Percentiles rank a stretch among this genome's conserved stretches.
Conservation (phyloP, 2,113 vertebrate species). For the Pituophis catenifer region DNA sequence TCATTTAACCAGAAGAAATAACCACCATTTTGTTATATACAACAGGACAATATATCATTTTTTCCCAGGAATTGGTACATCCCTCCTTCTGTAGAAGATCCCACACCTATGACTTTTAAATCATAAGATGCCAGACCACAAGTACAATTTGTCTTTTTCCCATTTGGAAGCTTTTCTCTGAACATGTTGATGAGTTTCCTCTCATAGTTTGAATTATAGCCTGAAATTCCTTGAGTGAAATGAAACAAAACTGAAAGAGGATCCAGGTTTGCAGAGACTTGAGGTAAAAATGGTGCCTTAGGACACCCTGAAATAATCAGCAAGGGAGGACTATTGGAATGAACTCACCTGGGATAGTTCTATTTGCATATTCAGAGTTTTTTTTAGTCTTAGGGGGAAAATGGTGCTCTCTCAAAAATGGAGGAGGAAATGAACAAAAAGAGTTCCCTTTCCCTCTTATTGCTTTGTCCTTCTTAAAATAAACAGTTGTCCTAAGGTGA, state of each 20-base stretch:
- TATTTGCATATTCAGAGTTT: neutral
- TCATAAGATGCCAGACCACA: neutral
- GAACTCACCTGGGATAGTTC: neutral
- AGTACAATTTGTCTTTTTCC: neutral
- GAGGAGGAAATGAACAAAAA: neutral
- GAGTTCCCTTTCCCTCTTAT: neutral
- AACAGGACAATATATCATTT: neutral
- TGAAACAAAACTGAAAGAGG: conserved; percentile 15
- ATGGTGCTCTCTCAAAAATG: neutral
- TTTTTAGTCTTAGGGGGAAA: neutral
- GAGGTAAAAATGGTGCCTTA: neutral
- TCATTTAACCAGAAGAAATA: neutral
- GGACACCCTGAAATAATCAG: neutral
- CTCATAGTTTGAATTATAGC: neutral
- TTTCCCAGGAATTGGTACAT: too few relatives aligned
- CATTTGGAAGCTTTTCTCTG: conserved; percentile 6
- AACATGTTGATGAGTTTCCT: neutral
- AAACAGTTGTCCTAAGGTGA: neutral
- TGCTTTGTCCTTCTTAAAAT: neutral
- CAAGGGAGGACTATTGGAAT: neutral
- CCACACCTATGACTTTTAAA: neutral
- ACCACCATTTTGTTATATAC: neutral
- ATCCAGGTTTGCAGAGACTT: conserved; percentile 16
- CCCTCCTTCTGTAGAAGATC: neutral
- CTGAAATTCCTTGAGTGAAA: conserved; percentile 9